A percentile compares a stretch with the other conserved stretches of the same genome.
phyloP scores from a whole-genome alignment of 2,797 vertebrate species.

The Lepus oiostolus region DNA sequence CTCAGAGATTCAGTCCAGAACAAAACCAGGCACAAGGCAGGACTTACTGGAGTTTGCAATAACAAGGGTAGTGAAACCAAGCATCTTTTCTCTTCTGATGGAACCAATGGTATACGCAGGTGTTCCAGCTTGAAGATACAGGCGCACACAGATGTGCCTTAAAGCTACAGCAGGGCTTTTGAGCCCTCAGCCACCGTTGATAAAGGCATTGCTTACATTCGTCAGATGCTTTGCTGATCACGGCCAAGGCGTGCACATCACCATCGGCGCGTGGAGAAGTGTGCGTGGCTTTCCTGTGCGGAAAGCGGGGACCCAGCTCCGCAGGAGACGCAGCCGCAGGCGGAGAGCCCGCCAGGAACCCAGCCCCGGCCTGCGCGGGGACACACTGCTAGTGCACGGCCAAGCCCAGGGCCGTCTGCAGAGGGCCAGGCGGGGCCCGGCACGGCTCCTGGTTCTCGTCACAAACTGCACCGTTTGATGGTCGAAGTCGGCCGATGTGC shows the following conservation, averaged over 20 bases:
- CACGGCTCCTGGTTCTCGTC: too few relatives aligned
- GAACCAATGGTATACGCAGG: not conserved
- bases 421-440: too few relatives aligned
- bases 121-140: too few relatives aligned
- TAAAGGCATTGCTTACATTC: not conserved
- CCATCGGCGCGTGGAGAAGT: rapidly evolving
- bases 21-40: rapidly evolving
- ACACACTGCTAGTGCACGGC: too few relatives aligned
- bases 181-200: not conserved
- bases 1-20: too few relatives aligned
- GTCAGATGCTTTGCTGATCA: not conserved
- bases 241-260: rapidly evolving
- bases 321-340: too few relatives aligned
- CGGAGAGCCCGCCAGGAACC: too few relatives aligned
- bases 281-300: too few relatives aligned
- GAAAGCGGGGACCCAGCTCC: too few relatives aligned
- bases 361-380: too few relatives aligned
- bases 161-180: not conserved
- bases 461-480: too few relatives aligned
- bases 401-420: too few relatives aligned
- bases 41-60: not conserved
- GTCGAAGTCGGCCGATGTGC: rapidly evolving
- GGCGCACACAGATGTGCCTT: not conserved
- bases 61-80: rapidly evolving
- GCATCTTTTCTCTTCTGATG: rapidly evolving